A percentile compares a stretch with the other conserved stretches of the same genome.
Evolutionary conservation across 2,888 invertebrate species (phyloP).

Genomic region (Nymphalis polychloros): DNA sequence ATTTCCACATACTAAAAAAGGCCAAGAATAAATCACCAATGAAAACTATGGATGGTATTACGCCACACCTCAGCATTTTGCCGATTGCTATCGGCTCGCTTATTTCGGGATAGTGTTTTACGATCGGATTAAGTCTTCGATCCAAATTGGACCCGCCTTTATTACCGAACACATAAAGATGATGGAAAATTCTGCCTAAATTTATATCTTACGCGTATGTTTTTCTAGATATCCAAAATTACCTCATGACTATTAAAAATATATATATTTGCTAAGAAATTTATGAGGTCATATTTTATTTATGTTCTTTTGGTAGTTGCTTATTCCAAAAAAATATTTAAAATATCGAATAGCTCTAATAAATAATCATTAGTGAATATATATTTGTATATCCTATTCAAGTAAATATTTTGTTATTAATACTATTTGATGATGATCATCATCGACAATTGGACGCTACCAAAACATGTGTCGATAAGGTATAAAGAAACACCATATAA

Average conservation of each 20-base stretch:
- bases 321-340: neutral
- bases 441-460: too few relatives aligned
- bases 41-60: constrained; percentile 14
- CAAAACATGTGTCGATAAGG: too few relatives aligned
- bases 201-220: constrained; percentile 36
- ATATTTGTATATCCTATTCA: neutral
- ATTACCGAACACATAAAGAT: constrained; percentile 46
- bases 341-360: neutral
- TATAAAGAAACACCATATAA: too few relatives aligned
- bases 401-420: too few relatives aligned
- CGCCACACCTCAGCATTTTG: constrained; percentile 35
- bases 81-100: constrained; percentile 40
- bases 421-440: too few relatives aligned
- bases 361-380: neutral
- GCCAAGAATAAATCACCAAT: constrained; percentile 17
- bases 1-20: constrained; percentile 18
- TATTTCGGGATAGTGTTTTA: constrained; percentile 48
- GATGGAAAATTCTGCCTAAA: constrained; percentile 48
- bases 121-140: constrained; percentile 46
- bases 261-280: constrained; percentile 11
- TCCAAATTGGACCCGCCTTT: constrained; percentile 47
- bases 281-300: constrained; percentile 11
- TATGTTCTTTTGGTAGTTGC: neutral
- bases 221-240: constrained; percentile 33
- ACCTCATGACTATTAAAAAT: constrained; percentile 16